Evolutionary conservation across 2,888 invertebrate genomes (phyloP).

Genomic region (Euspilapteryx auroguttella): DNA sequence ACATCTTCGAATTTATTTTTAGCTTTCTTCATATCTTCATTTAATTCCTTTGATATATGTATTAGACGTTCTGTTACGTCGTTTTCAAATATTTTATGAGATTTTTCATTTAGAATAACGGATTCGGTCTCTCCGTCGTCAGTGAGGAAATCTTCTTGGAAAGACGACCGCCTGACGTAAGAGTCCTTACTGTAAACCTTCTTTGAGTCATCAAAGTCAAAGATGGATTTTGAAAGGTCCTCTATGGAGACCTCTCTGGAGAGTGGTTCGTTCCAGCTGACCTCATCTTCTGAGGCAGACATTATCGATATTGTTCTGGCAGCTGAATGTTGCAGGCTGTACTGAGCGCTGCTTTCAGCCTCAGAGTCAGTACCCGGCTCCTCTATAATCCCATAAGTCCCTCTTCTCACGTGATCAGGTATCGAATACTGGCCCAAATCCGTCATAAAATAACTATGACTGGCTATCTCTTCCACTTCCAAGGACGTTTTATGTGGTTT

Average conservation of each 20-base stretch:
- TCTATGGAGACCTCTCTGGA: slow-evolving; percentile 63
- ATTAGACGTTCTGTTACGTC: slow-evolving; percentile 51
- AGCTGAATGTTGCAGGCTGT: slow-evolving; percentile 26
- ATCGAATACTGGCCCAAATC: slow-evolving; percentile 49
- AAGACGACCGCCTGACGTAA: slow-evolving; percentile 41
- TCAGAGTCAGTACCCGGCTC: slow-evolving; percentile 56
- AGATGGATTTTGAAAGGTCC: slow-evolving; percentile 55
- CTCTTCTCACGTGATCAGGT: slow-evolving; percentile 42
- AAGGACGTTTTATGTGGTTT: slow-evolving; percentile 55
- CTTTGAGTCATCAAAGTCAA: slow-evolving; percentile 49
- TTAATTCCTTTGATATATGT: slow-evolving; percentile 46
- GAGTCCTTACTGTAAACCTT: slow-evolving; percentile 56
- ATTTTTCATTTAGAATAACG: slow-evolving; percentile 34
- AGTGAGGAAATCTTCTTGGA: slow-evolving; percentile 46
- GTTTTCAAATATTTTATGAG: slow-evolving; percentile 43
- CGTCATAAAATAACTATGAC: slow-evolving; percentile 60
- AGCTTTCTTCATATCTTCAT: slow-evolving; percentile 27
- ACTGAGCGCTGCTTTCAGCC: slow-evolving; percentile 39
- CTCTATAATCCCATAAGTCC: slow-evolving; percentile 49
- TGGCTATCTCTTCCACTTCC: slow-evolving; percentile 63
- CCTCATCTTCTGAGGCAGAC: slow-evolving; percentile 67
- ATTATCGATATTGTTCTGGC: slow-evolving; percentile 68
- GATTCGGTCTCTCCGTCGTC: slow-evolving; percentile 38
- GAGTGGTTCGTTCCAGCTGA: slow-evolving; percentile 52
- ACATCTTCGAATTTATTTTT: slow-evolving; percentile 33